phyloP scores from a whole-genome alignment of 2,888 invertebrate species.

The Agonopterix heracliana region DNA sequence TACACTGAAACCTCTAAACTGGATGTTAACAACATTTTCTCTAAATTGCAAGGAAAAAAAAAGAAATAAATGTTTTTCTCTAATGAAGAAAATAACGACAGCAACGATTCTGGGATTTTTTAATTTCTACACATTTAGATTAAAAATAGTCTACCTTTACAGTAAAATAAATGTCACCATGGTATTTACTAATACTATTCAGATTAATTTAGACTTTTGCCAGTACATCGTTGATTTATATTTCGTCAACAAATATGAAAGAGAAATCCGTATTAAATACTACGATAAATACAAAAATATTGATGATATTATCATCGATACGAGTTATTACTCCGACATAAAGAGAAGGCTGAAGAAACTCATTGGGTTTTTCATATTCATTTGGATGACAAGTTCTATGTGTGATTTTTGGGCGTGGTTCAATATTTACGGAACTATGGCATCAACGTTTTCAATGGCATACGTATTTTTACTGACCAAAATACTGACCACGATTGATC shows the following conservation, averaged over 20 bases:
- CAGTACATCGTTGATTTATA: constrained; percentile 49
- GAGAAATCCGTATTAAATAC: constrained; percentile 38
- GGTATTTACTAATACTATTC: constrained; percentile 40
- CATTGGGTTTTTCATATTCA: constrained; percentile 23
- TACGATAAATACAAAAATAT: constrained; percentile 42
- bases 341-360: constrained; percentile 30
- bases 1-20: too few relatives aligned
- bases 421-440: constrained; percentile 27
- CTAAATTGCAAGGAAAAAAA: too few relatives aligned
- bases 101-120: constrained; percentile 27
- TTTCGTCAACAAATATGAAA: constrained; percentile 45
- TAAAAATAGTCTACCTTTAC: constrained; percentile 35
- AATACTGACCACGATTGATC: constrained; percentile 46
- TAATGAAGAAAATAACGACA: too few relatives aligned
- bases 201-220: constrained; percentile 41
- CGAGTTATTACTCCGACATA: constrained; percentile 22
- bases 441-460: constrained; percentile 30
- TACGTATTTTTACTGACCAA: constrained; percentile 51
- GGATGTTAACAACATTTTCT: too few relatives aligned
- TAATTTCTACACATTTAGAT: constrained; percentile 31
- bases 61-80: too few relatives aligned
- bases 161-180: constrained; percentile 31
- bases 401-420: constrained; percentile 45
- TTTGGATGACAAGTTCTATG: constrained; percentile 35
- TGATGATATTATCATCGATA: constrained; percentile 37